phyloP scores from a whole-genome alignment of 2,888 invertebrate species.

The Drosophila lacicola region DNA sequence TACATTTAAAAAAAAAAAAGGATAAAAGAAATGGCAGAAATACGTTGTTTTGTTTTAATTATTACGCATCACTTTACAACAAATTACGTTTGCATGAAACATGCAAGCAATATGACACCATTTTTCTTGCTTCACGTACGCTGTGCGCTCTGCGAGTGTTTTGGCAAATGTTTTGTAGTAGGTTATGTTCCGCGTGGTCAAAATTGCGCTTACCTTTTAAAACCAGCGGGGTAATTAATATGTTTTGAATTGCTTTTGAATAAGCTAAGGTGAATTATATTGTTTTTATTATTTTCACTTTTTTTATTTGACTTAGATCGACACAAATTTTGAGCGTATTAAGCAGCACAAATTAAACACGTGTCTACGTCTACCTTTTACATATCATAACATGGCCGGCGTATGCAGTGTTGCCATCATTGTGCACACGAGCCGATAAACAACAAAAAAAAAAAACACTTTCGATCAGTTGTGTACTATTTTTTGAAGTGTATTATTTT shows the following conservation, averaged over 20 bases:
- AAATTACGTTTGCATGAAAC: slow-evolving; percentile 9
- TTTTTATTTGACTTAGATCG: slow-evolving; percentile 42
- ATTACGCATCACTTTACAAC: slow-evolving; percentile 39
- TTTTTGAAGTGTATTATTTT: slow-evolving; percentile 7
- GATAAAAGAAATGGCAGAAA: background rate
- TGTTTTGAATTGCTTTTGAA: slow-evolving; percentile 44
- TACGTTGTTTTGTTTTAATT: background rate
- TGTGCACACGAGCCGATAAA: slow-evolving; percentile 32
- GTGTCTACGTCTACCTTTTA: slow-evolving; percentile 82
- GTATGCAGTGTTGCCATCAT: slow-evolving; percentile 74
- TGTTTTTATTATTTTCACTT: slow-evolving; percentile 49
- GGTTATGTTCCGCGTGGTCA: slow-evolving; percentile 75
- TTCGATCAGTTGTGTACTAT: background rate
- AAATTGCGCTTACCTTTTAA: slow-evolving; percentile 69
- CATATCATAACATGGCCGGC: slow-evolving; percentile 81
- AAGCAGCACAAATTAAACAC: slow-evolving; percentile 81
- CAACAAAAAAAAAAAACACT: slow-evolving; percentile 10
- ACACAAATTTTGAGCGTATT: slow-evolving; percentile 37
- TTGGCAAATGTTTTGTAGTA: slow-evolving; percentile 73
- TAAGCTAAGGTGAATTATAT: slow-evolving; percentile 30
- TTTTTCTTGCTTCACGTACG: slow-evolving; percentile 46
- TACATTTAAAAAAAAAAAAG: slow-evolving; percentile 1
- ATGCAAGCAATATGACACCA: slow-evolving; percentile 67
- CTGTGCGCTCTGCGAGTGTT: slow-evolving; percentile 48
- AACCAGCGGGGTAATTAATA: slow-evolving; percentile 63